phyloP scores from a whole-genome alignment of 2,113 vertebrate species.

The Reinhardtius hippoglossoides region DNA sequence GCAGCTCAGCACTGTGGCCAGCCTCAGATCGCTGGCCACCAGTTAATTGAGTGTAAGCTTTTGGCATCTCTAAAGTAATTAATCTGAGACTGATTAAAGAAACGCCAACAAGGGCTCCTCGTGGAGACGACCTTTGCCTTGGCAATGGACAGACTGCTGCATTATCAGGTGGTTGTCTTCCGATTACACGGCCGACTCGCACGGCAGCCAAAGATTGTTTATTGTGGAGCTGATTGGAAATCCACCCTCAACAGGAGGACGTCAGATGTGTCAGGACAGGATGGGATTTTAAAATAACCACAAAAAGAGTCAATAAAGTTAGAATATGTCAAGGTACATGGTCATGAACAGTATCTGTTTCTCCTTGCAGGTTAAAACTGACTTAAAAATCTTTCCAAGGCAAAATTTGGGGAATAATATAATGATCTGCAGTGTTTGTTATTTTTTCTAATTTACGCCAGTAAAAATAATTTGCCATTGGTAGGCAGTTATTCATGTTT shows the following conservation, averaged over 20 bases:
- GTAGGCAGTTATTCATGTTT: too few species aligned
- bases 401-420: too few species aligned
- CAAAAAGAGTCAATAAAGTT: not conserved
- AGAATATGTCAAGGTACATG: not conserved
- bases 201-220: slow-evolving; percentile 36
- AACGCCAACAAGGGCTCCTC: slow-evolving; percentile 48
- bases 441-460: too few species aligned
- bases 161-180: slow-evolving; percentile 47
- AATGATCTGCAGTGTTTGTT: too few species aligned
- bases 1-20: slow-evolving; percentile 39
- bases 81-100: slow-evolving; percentile 72
- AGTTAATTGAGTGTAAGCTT: slow-evolving; percentile 69
- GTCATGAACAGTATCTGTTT: not conserved
- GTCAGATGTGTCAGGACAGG: too few species aligned
- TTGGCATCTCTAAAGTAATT: slow-evolving; percentile 68
- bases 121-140: slow-evolving; percentile 45
- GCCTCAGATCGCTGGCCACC: slow-evolving; percentile 62
- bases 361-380: slow-evolving; percentile 3
- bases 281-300: not conserved
- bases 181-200: slow-evolving; percentile 43
- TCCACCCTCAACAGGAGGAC: slow-evolving; percentile 24
- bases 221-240: slow-evolving; percentile 30
- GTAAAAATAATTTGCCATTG: too few species aligned
- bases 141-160: slow-evolving; percentile 42
- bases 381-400: not conserved